Evolutionary conservation across 2,888 invertebrate species (phyloP), one percentile per base, ranked within the genome.

Genomic region (Amphipyra berbera): DNA sequence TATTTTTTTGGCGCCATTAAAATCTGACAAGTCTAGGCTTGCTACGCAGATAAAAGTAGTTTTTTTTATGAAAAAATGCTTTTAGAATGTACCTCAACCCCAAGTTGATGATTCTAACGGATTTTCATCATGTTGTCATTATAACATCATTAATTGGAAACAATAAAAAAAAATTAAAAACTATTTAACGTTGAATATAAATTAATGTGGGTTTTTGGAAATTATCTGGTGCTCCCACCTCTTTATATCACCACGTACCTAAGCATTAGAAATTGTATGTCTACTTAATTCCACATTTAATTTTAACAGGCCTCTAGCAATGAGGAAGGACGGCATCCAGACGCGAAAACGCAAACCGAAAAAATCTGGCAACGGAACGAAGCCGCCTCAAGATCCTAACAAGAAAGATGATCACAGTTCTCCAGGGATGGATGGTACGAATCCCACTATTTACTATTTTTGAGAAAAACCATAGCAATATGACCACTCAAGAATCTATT

Each of bases 241-340:
- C 1, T 13, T 40, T 5, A 13, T 13, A 40, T 3, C 1, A 40
- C 40, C 6, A 13, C 4, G 1, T 6, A n/a, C n/a, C n/a, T n/a
- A 13, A 3, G 3, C 40, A n/a, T 40, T 6, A 40, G 3, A 13
- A 6, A 40, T 1, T 6, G 40, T 12, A 10, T 38, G 21, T 4
- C 10, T 8, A 15, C 15, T 42, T 13, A 8, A 47, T 33, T 14
- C 2, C 5, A 12, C 10, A 3, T 30, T 30, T 0, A 9, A 27
- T 60, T 6, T 59, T 27, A 79, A 2, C 89, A 95, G 99, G 74
- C 99, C 99, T 2, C 89, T 98, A 83, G 98, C 98, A 15, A 99
- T 99, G 99, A 96, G 98, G 76, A 99, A 99, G 89, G 99, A 99
- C 85, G 98, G 98, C 59, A 98, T 99, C 71, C 99, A 99, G 92